Evolutionary conservation across 2,113 vertebrate genomes (phyloP).

Genomic region (Strix aluco): DNA sequence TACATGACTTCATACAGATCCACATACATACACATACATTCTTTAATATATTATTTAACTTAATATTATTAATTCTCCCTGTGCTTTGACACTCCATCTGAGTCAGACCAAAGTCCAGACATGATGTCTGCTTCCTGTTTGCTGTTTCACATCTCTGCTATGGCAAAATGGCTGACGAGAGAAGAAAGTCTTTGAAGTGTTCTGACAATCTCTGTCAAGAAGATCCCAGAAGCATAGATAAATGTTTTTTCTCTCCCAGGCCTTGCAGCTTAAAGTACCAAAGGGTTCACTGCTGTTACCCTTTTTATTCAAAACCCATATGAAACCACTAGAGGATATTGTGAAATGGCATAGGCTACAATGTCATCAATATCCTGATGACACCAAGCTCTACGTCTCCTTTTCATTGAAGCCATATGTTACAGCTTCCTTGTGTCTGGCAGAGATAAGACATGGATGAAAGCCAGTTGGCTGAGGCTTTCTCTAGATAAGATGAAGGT

Average conservation of each 20-base stretch:
- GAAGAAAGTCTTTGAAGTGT: slow-evolving; percentile 22
- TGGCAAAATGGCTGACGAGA: slow-evolving; percentile 25
- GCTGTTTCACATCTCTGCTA: background rate
- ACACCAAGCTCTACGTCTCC: slow-evolving; percentile 44
- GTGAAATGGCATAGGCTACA: slow-evolving; percentile 44
- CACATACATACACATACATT: background rate
- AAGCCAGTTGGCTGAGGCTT: slow-evolving; percentile 53
- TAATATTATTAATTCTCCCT: background rate
- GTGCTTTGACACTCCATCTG: background rate
- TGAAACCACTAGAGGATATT: slow-evolving; percentile 50
- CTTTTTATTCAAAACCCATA: slow-evolving; percentile 36
- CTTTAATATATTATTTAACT: background rate
- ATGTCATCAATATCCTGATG: slow-evolving; percentile 62
- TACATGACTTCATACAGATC: background rate
- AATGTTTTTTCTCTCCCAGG: background rate
- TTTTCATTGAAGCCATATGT: slow-evolving; percentile 63
- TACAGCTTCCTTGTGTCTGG: slow-evolving; percentile 57
- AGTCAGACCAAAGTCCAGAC: slow-evolving; percentile 14
- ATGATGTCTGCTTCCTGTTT: slow-evolving; percentile 23
- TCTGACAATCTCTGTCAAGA: slow-evolving; percentile 43
- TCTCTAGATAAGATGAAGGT: slow-evolving; percentile 60
- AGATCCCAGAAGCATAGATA: background rate
- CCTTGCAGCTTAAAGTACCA: background rate
- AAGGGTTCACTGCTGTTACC: slow-evolving; percentile 11
- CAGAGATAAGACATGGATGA: slow-evolving; percentile 64